phyloP scores from a whole-genome alignment of 1,140 invertebrate species.

The Anoplolepis gracilipes region DNA sequence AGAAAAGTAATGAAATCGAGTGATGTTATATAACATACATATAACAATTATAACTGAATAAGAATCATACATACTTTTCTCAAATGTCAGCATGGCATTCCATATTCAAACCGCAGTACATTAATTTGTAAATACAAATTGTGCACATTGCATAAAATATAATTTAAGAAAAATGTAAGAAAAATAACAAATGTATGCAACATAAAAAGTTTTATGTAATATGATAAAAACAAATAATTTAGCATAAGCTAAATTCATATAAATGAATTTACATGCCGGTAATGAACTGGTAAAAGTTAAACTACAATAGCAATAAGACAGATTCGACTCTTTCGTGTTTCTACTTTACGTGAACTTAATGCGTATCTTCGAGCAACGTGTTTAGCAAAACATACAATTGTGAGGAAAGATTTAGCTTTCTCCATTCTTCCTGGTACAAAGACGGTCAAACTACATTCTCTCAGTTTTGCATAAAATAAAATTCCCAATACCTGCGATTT shows the following conservation, averaged over 20 bases:
- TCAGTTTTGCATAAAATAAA: conserved; percentile 22
- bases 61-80: background rate
- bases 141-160: background rate
- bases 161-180: background rate
- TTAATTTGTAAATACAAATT: too few relatives aligned
- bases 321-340: conserved; percentile 9
- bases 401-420: conserved; percentile 41
- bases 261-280: too few relatives aligned
- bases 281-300: background rate
- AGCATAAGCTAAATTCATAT: too few relatives aligned
- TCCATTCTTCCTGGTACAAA: conserved; percentile 1
- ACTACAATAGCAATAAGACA: background rate
- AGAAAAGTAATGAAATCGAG: background rate
- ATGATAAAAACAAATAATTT: background rate
- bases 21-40: too few relatives aligned
- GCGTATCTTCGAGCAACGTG: conserved; percentile 5
- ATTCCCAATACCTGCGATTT: background rate
- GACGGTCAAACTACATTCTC: conserved; percentile 3
- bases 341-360: background rate
- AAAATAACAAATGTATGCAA: background rate
- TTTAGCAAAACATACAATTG: conserved; percentile 32
- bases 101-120: background rate
- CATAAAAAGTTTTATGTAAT: background rate
- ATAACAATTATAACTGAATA: background rate
- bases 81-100: background rate